Base-by-base conservation (phyloP, 2,113 vertebrate species). In the Xiphias gladius region DNA sequence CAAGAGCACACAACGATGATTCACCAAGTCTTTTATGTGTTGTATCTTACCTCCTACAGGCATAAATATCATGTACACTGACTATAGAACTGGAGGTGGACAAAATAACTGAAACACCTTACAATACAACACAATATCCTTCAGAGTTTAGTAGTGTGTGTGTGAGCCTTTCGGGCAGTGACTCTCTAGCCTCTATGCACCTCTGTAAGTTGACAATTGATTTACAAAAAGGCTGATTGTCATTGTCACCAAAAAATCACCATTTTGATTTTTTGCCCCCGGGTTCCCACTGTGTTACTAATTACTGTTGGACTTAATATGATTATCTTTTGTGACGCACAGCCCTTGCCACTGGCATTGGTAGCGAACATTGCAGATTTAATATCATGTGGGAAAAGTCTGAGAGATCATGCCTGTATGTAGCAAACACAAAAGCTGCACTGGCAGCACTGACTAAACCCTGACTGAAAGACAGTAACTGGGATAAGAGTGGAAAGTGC, bases 1-100 rank as follows among this genome's bases (percentile, higher is more conserved):
- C 61, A 35, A 30, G 37, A 58, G 55, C 17, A 61, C 35, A 19
- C 67, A 76, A 37, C 6, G 11, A 59, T 66, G 73, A 80, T 43
- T 80, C 78, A 84, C 37, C 2, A 41, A 52, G 41, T 66, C 35
- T 72, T 48, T 37, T 39, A 64, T 32, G 10, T 48, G 1, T 13
- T 24, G 26, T 37, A 22, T 26, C 48, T 55, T 11, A 13, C 26
- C 66, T 50, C 50, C 30, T 69, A 28, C 50, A 52, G 50, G 22
- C 30, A 13, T 24, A 24, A 1, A 22, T 41, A 75, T 57, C 24
- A 43, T 19, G 68, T 7, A 57, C 3, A 14, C 16, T 41, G 37
- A 2, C 7, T 10, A 10, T 32, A 58, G 22, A 62, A 28, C 46
- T 43, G 10, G 41, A 58, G 24, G 24, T 76, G 67, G 7, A 43